A percentile compares a stretch with the other conserved stretches of the same genome.
Conservation (phyloP, 2,888 invertebrate genomes). For the Itoplectis maculator region DNA sequence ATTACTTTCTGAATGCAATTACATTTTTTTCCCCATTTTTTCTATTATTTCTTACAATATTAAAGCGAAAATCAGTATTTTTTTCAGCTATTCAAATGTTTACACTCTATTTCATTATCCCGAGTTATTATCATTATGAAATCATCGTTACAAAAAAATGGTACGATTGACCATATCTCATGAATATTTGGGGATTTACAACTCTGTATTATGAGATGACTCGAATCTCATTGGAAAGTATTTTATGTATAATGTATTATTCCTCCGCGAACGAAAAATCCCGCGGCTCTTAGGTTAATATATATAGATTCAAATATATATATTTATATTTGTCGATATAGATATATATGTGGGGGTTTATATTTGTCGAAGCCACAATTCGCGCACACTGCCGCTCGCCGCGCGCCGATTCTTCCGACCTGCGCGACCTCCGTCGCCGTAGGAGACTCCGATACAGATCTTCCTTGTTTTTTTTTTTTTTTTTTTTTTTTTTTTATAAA, state of each 20-base stretch:
- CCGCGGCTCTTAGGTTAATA: conserved; percentile 11
- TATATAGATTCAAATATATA: not conserved
- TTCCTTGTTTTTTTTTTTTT: too few species aligned
- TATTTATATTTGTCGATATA: not conserved
- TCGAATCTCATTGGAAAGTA: conserved; percentile 51
- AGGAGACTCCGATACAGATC: conserved; percentile 65
- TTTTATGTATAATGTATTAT: conserved; percentile 57
- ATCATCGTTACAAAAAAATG: too few species aligned
- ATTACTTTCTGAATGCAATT: too few species aligned
- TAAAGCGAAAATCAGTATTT: too few species aligned
- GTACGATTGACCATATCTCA: too few species aligned
- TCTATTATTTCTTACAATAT: too few species aligned
- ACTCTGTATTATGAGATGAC: conserved; percentile 39
- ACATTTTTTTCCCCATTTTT: too few species aligned
- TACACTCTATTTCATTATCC: too few species aligned
- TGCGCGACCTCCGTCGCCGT: conserved; percentile 66
- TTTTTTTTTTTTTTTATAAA: too few species aligned
- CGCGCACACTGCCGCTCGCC: conserved; percentile 58
- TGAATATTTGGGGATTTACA: too few species aligned
- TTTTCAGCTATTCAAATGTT: too few species aligned
- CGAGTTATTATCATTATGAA: too few species aligned
- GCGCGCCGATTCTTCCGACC: conserved; percentile 67
- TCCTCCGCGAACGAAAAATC: conserved; percentile 32
- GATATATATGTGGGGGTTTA: not conserved
- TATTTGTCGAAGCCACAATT: conserved; percentile 38